Evolutionary conservation across 2,113 vertebrate species (phyloP).

Genomic region (Maylandia zebra): DNA sequence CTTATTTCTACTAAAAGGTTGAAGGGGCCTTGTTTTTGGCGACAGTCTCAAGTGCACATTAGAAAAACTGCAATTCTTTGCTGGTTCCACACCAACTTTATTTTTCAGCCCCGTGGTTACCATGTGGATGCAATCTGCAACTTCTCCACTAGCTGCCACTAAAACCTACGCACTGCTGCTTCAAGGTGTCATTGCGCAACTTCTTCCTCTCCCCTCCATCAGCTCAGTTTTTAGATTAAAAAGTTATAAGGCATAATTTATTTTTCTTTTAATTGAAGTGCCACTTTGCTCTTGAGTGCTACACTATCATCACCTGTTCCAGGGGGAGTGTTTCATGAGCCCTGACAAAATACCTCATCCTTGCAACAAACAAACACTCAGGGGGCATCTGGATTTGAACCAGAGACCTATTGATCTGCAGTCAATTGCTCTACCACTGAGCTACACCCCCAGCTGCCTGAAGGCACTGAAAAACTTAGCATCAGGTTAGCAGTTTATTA

Average conservation of each 20-base stretch:
- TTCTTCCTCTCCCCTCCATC: accelerated
- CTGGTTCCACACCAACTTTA: neutral
- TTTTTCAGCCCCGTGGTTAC: neutral
- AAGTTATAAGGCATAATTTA: accelerated
- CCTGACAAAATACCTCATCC: accelerated
- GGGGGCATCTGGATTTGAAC: neutral
- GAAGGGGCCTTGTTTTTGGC: accelerated
- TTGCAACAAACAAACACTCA: accelerated
- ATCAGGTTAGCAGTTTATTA: neutral
- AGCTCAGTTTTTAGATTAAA: neutral
- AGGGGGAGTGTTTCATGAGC: neutral
- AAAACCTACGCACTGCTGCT: neutral
- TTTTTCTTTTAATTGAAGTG: neutral
- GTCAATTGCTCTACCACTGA: slow-evolving; percentile 82
- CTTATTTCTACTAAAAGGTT: neutral
- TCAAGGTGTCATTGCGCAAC: neutral
- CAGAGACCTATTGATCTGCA: slow-evolving; percentile 75
- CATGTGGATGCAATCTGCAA: neutral
- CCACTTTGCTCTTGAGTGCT: neutral
- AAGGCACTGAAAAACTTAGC: no score
- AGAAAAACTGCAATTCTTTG: neutral
- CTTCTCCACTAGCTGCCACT: neutral
- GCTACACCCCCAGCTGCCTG: slow-evolving; percentile 62
- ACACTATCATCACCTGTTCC: neutral
- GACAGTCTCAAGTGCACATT: neutral